A percentile compares a stretch with the other conserved stretches of the same genome.
phyloP scores from a whole-genome alignment of 2,113 vertebrate species.

The Oryzias woworae region DNA sequence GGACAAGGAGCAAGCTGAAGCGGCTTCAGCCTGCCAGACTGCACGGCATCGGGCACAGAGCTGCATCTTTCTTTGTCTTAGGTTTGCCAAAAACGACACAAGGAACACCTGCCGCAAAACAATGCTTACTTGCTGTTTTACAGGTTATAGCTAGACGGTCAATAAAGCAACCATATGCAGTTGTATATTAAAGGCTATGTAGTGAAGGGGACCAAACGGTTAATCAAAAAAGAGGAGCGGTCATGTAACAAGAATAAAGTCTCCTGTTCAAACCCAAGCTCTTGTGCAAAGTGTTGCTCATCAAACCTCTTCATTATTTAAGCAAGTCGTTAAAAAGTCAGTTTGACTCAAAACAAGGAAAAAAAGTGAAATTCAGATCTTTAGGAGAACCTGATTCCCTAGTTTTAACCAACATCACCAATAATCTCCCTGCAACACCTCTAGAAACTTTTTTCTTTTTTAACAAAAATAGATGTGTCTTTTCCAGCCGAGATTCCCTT shows the following conservation, averaged over 20 bases:
- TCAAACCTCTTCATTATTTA: constrained; percentile 15
- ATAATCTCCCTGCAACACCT: constrained; percentile 64
- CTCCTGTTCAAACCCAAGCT: constrained; percentile 57
- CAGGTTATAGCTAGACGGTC: constrained; percentile 59
- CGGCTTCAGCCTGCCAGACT: constrained; percentile 19
- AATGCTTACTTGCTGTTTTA: constrained; percentile 51
- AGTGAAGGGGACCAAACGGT: constrained; percentile 41
- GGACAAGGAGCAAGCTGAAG: constrained; percentile 51
- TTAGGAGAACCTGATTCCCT: constrained; percentile 27
- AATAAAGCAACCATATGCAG: constrained; percentile 58
- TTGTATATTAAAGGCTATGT: constrained; percentile 53
- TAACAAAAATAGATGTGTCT: constrained; percentile 81
- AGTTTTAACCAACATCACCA: constrained; percentile 36
- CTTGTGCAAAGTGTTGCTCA: constrained; percentile 60
- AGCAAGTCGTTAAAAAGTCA: constrained; percentile 14
- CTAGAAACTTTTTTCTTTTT: constrained; percentile 61
- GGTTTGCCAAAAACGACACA: constrained; percentile 72
- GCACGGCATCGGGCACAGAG: constrained; percentile 33
- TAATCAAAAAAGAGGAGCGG: constrained; percentile 51
- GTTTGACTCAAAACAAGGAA: constrained; percentile 30
- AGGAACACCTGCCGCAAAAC: constrained; percentile 72
- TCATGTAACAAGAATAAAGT: constrained; percentile 33
- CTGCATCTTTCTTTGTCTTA: constrained; percentile 47
- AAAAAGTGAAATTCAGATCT: constrained; percentile 26
- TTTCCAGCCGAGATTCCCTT: constrained; percentile 70